These are phyloP conservation scores for Diadema setosum DNA, from an alignment of 35 echinoderm and acorn worm species.

Conservation along the genomic window DNA sequence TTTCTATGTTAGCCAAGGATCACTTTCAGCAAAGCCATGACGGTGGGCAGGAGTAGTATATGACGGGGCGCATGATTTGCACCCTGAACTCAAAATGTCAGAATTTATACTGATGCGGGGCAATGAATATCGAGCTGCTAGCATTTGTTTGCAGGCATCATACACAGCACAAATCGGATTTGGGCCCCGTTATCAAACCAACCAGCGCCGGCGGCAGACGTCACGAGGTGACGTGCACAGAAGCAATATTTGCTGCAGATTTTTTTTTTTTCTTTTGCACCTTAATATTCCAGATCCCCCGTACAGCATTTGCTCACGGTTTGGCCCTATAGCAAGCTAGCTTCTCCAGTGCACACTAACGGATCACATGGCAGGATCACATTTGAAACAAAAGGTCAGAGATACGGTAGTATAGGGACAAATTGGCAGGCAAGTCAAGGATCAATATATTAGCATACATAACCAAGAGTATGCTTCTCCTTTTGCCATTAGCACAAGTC, in stretches of 20 bases:
- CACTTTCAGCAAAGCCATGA: too few species aligned
- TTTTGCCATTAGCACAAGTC: not conserved
- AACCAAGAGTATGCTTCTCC: too few species aligned
- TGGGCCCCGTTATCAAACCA: too few species aligned
- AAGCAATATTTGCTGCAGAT: not conserved
- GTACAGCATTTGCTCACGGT: not conserved
- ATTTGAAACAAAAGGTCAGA: not conserved
- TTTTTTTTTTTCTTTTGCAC: not conserved
- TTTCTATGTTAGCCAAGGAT: too few species aligned
- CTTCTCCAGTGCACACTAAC: not conserved
- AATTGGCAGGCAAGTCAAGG: not conserved
- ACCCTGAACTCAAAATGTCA: too few species aligned
- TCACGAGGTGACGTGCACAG: not conserved
- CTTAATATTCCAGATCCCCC: not conserved
- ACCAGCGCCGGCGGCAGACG: not conserved
- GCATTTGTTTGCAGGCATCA: too few species aligned
- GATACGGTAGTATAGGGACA: not conserved
- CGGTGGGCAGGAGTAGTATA: too few species aligned
- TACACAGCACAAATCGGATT: too few species aligned
- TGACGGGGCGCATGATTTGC: too few species aligned
- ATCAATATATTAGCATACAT: slow-evolving; percentile 7
- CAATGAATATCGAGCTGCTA: too few species aligned
- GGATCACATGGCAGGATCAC: not conserved
- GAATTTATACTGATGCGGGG: too few species aligned
- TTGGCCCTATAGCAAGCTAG: too few species aligned